Evolutionary conservation across 2,888 invertebrate species (phyloP), one percentile per base, ranked within the genome.

Genomic region (Pardosa pseudoannulata): DNA sequence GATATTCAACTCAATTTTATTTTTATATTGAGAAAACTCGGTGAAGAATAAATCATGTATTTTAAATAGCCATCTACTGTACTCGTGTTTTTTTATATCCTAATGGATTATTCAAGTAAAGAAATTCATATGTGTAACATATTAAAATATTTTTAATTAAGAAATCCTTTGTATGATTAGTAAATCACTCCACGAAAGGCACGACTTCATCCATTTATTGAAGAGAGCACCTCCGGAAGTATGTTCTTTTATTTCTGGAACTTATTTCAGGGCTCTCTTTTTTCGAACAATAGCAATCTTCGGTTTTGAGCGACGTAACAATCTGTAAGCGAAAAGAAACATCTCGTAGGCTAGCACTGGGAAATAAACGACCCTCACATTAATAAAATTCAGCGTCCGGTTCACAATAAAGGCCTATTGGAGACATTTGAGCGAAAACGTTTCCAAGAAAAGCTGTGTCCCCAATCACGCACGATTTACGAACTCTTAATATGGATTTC

Each of bases 401-500:
- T 65, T 29, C 16, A 65, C 19, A 65, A 65, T 16, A 13, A n/a
- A 28, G n/a, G n/a, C 28, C 13, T 16, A 31, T 65, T 65, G 29
- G 6, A 5, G 9, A 27, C 62, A 62, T 23, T 62, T 62, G 23
- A 23, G 13, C 28, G 11, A 28, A 31, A 65, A 29, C 31, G 46
- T 46, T 46, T 46, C 46, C n/a, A 46, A 46, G 65, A 65, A 65
- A 65, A 27, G 27, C 56, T 56, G 19, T 36, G 36, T 16, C 16
- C 46, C 46, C 64, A 64, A 64, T 64, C 64, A 64, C 28, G 65
- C 65, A 31, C 29, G 31, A 65, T 65, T 65, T 31, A 65, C 31
- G 16, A 31, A 65, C 29, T 31, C 31, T 65, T 31, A 28, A 65
- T 31, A 65, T 65, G 65, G 13, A 65, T 13, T 64, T 64, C 7